These are phyloP conservation scores for Microcaecilia unicolor DNA, from an alignment of 2,797 vertebrate species.

Conservation along the genomic window DNA sequence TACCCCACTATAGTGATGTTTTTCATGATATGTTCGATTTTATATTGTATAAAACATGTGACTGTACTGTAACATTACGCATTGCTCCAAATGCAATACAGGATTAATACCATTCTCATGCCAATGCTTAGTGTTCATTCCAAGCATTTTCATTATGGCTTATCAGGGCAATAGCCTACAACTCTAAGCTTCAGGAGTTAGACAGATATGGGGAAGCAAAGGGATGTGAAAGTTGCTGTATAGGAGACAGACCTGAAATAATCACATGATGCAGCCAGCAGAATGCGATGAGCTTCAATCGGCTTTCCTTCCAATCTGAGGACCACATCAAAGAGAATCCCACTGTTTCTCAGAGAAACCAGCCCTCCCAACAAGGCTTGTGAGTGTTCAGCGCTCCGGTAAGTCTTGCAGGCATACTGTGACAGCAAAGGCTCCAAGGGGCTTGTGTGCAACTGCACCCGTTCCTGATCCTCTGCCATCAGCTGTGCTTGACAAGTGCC, in stretches of 20 bases:
- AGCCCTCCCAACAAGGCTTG: slow-evolving; percentile 78
- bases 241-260: slow-evolving; percentile 79
- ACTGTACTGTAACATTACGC: no score
- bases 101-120: no score
- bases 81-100: no score
- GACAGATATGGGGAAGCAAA: no score
- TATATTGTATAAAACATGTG: no score
- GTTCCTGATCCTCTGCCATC: slow-evolving; percentile 68
- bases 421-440: slow-evolving; percentile 27
- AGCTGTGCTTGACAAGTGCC: slow-evolving; percentile 8
- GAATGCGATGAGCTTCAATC: slow-evolving; percentile 84
- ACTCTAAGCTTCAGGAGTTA: no score
- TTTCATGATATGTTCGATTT: no score
- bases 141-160: no score
- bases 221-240: no score
- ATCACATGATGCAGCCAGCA: slow-evolving; percentile 88
- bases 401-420: slow-evolving; percentile 63
- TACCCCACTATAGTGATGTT: no score
- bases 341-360: slow-evolving; percentile 67
- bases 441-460: slow-evolving; percentile 37
- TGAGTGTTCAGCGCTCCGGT: slow-evolving; percentile 71
- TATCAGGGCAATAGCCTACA: no score
- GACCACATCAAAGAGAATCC: slow-evolving; percentile 83
- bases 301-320: slow-evolving; percentile 80
- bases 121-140: no score